Base-by-base conservation (phyloP, 2,113 vertebrate species). In the Periophthalmus modestus region DNA sequence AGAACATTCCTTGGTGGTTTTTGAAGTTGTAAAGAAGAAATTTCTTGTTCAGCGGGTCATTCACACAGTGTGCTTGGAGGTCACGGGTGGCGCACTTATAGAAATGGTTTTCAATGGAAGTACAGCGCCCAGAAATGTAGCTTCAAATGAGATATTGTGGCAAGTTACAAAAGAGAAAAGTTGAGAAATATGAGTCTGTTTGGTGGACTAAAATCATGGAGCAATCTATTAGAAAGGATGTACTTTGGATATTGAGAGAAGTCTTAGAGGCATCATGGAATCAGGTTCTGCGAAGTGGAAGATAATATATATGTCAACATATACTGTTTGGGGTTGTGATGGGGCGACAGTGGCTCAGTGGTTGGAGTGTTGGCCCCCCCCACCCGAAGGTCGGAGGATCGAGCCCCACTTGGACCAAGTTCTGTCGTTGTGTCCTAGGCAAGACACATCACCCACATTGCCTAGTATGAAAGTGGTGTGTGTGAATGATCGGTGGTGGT, bases 271-370 rank as follows among this genome's bases (percentile, higher is more conserved):
- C 81, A 85, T 89, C 70, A 81, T 74, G 77, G 79, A 82, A 74
- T 85, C 57, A 21, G 63, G 12, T 71, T 82, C 88, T 90, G 85
- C 92, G 91, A 92, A 93, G 90, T 88, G 91, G 89, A 92, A 92
- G 91, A 94, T 6, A n/a, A 7, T 6, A 6, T 19, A 19, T 19
- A 52, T 9, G 48, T 6, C 48, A 52, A 52, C 16, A 52, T 52
- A 1, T 18, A 18, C 48, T 18, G 16, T 52, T 52, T n/a, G n/a
- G n/a, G n/a, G n/a, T n/a, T n/a, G n/a, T n/a, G n/a, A n/a, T n/a
- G n/a, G n/a, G n/a, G n/a, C n/a, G n/a, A n/a, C n/a, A n/a, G n/a
- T n/a, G n/a, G n/a, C n/a, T n/a, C n/a, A n/a, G n/a, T n/a, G n/a
- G n/a, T n/a, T n/a, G n/a, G n/a, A n/a, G n/a, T n/a, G n/a, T n/a